phyloP scores from a whole-genome alignment of 2,797 vertebrate species.

The Sciurus vulgaris region DNA sequence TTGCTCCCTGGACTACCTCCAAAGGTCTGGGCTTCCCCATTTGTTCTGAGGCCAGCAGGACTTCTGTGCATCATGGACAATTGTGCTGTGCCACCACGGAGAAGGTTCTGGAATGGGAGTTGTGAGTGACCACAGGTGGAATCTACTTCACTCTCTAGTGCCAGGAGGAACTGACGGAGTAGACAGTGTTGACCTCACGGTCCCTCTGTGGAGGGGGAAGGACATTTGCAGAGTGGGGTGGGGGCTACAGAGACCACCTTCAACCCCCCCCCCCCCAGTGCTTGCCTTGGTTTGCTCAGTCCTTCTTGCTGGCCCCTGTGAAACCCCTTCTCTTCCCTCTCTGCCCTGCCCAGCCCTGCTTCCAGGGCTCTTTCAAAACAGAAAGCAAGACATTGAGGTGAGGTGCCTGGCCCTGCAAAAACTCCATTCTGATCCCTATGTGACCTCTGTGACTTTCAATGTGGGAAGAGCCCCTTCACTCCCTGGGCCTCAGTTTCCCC shows the following conservation, averaged over 20 bases:
- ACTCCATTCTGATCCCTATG: neutral
- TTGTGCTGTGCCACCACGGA: neutral
- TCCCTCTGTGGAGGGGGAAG: neutral
- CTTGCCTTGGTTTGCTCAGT: no score
- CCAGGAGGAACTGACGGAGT: neutral
- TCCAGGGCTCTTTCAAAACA: neutral
- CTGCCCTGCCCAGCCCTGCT: neutral
- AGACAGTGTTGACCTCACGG: rapidly evolving
- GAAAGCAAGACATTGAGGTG: neutral
- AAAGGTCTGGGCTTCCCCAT: neutral
- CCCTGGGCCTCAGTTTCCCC: neutral
- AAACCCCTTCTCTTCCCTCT: neutral
- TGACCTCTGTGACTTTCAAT: neutral
- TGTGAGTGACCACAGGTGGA: no score
- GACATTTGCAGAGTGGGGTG: neutral
- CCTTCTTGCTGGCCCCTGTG: neutral
- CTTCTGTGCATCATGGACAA: neutral
- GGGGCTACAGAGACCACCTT: neutral
- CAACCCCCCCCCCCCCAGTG: neutral
- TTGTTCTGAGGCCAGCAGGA: neutral
- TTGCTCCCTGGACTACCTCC: neutral
- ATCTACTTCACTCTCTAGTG: neutral
- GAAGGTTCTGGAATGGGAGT: neutral
- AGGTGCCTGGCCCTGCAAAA: no score
- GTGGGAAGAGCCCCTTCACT: rapidly evolving